phyloP scores from a whole-genome alignment of 2,113 vertebrate species.

The Etia nguti region DNA sequence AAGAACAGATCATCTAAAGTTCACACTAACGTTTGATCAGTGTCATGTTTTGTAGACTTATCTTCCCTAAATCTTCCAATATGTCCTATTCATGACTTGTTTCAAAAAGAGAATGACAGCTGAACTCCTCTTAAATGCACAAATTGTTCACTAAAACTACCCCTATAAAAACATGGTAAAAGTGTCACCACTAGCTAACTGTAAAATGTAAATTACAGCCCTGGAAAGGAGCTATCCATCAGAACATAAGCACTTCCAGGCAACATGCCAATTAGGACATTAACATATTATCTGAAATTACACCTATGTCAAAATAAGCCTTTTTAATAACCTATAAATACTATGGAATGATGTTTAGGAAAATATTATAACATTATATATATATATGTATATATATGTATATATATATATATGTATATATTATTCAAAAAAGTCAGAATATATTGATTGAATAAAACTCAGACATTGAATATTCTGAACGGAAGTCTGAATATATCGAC shows the following conservation, averaged over 20 bases:
- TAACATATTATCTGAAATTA: slow-evolving; percentile 10
- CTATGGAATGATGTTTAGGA: too few relatives aligned
- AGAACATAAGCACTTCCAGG: slow-evolving; percentile 2
- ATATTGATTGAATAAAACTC: too few relatives aligned
- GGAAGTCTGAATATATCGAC: too few relatives aligned
- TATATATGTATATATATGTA: too few relatives aligned
- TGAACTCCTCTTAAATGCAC: not conserved
- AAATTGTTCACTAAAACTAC: not conserved
- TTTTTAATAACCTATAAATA: not conserved
- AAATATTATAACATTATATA: too few relatives aligned
- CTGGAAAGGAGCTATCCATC: slow-evolving; percentile 11
- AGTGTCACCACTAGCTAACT: not conserved
- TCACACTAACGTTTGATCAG: not conserved
- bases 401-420: too few relatives aligned
- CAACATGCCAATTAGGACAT: slow-evolving; percentile 13
- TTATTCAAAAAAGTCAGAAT: too few relatives aligned
- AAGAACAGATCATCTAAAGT: not conserved
- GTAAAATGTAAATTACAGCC: slow-evolving; percentile 10
- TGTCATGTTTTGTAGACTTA: not conserved
- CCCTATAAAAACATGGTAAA: not conserved
- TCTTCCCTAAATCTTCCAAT: not conserved
- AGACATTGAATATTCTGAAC: too few relatives aligned
- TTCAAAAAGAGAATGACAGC: not conserved
- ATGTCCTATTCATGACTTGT: not conserved
- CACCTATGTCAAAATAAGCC: not conserved